Percentiles rank a stretch among this genome's conserved stretches.
phyloP scores from a whole-genome alignment of 1,140 invertebrate species.

The Ridgeia piscesae region DNA sequence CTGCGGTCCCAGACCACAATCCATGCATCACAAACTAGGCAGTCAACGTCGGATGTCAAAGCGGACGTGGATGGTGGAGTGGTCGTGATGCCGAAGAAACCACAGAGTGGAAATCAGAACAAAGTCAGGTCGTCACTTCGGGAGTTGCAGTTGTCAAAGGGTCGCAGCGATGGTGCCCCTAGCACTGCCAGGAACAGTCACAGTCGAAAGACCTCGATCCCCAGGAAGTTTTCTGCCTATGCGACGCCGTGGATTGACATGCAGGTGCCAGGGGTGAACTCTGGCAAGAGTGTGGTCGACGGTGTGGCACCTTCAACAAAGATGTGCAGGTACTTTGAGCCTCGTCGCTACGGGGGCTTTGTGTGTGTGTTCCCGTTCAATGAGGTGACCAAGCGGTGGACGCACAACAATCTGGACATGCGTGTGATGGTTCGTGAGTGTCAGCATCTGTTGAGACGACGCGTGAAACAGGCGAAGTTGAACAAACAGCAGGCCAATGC shows the following conservation, averaged over 20 bases:
- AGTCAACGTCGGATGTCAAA: slow-evolving; percentile 16
- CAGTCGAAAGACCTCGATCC: slow-evolving; percentile 15
- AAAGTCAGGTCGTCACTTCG: not conserved
- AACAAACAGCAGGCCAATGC: not conserved
- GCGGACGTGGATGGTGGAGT: slow-evolving; percentile 15
- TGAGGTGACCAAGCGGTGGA: slow-evolving; percentile 38
- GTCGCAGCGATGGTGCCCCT: not conserved
- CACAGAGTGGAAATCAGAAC: not conserved
- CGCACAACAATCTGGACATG: not conserved
- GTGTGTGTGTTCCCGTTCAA: slow-evolving; percentile 51
- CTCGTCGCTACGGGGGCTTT: slow-evolving; percentile 41
- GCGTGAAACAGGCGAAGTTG: not conserved
- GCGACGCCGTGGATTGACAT: slow-evolving; percentile 13
- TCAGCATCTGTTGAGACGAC: slow-evolving; percentile 13
- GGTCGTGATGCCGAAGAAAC: slow-evolving; percentile 20
- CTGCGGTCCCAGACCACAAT: slow-evolving; percentile 13
- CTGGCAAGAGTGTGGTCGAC: not conserved
- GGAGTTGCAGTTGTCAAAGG: not conserved
- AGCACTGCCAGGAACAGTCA: slow-evolving; percentile 4
- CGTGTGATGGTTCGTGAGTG: not conserved
- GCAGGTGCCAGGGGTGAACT: slow-evolving; percentile 30
- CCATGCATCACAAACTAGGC: slow-evolving; percentile 11
- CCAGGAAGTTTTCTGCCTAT: slow-evolving; percentile 23
- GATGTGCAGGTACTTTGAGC: slow-evolving; percentile 21
- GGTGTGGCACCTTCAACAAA: not conserved